phyloP scores from a whole-genome alignment of 2,888 invertebrate species.

The Physocephala rufipes region DNA sequence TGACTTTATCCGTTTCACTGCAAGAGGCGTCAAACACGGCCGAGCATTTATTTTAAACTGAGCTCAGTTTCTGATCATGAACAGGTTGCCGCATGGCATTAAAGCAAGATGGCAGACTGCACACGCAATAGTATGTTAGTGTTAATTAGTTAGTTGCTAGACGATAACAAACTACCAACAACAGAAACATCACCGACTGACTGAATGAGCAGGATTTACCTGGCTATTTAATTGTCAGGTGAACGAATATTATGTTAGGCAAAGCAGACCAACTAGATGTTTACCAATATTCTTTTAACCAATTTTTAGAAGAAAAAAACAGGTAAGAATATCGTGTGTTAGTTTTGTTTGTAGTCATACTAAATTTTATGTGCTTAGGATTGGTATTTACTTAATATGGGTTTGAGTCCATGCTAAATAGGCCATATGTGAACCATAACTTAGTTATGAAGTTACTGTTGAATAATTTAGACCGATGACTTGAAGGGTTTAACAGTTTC shows the following conservation, averaged over 20 bases:
- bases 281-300: too few relatives aligned
- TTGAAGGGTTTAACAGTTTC: neutral
- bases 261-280: conserved; percentile 4
- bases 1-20: conserved; percentile 16
- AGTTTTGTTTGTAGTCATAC: neutral
- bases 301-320: neutral
- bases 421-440: neutral
- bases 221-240: neutral
- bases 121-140: neutral
- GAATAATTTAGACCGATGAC: too few relatives aligned
- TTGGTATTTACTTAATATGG: neutral
- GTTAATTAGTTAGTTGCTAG: conserved; percentile 17
- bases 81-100: conserved; percentile 27
- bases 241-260: neutral
- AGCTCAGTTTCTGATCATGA: conserved; percentile 15
- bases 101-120: conserved; percentile 14
- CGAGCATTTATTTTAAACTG: conserved; percentile 35
- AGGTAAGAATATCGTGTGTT: conserved; percentile 5
- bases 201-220: neutral
- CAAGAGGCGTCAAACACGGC: conserved; percentile 23
- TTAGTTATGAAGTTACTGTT: neutral
- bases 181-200: neutral
- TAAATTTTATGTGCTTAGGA: neutral
- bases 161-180: neutral
- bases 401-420: neutral